Conservation (phyloP, 35 echinoderm and acorn worm genomes). For the Apostichopus japonicus region DNA sequence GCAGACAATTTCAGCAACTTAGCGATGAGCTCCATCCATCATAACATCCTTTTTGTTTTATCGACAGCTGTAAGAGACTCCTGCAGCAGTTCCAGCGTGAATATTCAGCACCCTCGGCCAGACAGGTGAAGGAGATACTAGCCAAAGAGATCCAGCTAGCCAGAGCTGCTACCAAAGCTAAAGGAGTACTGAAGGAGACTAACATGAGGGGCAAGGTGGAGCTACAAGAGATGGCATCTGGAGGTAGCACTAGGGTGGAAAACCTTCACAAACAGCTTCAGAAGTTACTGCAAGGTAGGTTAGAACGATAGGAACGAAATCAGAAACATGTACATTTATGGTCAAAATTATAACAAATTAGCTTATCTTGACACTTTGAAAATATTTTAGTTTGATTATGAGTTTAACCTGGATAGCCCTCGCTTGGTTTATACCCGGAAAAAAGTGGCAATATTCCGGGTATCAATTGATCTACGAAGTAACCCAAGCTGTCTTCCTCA, state of each 20-base stretch:
- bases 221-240: conserved; percentile 33
- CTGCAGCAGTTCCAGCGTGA: conserved; percentile 52
- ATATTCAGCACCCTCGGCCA: conserved; percentile 30
- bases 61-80: conserved; percentile 18
- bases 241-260: conserved; percentile 27
- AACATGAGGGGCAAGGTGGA: conserved; percentile 35
- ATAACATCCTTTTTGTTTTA: not conserved
- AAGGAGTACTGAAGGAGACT: conserved; percentile 21
- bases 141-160: conserved; percentile 36
- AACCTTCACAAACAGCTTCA: conserved; percentile 54
- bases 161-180: conserved; percentile 33
- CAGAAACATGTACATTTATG: too few species aligned
- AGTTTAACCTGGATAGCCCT: too few species aligned
- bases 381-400: too few species aligned
- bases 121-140: conserved; percentile 41
- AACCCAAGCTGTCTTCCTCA: too few species aligned
- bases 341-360: too few species aligned
- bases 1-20: too few species aligned
- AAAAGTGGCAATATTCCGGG: too few species aligned
- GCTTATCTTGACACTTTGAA: too few species aligned
- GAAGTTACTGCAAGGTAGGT: conserved; percentile 39
- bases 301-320: too few species aligned
- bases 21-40: not conserved
- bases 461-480: too few species aligned
- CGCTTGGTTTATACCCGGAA: too few species aligned